Evolutionary conservation across 2,797 vertebrate species (phyloP).

Genomic region (Xiphorhynchus erythropygius): DNA sequence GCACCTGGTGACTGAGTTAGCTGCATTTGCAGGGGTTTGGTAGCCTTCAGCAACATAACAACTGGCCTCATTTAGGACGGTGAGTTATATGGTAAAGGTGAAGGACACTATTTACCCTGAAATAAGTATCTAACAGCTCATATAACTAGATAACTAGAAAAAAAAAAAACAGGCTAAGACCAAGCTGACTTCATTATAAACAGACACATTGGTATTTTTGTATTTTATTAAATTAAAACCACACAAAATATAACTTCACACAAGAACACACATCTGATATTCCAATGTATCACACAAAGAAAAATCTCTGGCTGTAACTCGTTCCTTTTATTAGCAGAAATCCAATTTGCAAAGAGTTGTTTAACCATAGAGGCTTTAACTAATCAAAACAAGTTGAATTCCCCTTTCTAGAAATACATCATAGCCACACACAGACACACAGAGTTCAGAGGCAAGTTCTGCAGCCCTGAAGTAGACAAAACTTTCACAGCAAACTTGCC

Average conservation of each 20-base stretch:
- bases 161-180: neutral
- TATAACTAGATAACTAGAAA: neutral
- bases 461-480: constrained; percentile 30
- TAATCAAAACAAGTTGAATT: constrained; percentile 56
- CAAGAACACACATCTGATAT: constrained; percentile 46
- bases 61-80: neutral
- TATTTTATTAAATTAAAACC: constrained; percentile 69
- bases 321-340: constrained; percentile 44
- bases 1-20: neutral
- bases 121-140: neutral
- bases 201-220: neutral
- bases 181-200: neutral
- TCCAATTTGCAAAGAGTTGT: constrained; percentile 63
- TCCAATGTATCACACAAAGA: constrained; percentile 43
- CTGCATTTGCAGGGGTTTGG: neutral
- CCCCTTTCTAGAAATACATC: constrained; percentile 50
- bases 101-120: neutral
- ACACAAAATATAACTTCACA: constrained; percentile 49
- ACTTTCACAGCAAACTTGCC: constrained; percentile 26
- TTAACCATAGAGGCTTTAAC: constrained; percentile 47
- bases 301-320: constrained; percentile 23
- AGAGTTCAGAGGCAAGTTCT: constrained; percentile 42
- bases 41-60: neutral
- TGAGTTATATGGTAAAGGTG: neutral
- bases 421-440: constrained; percentile 47